Evolutionary conservation across 2,888 invertebrate species (phyloP).

Genomic region (Drosophila anceps): DNA sequence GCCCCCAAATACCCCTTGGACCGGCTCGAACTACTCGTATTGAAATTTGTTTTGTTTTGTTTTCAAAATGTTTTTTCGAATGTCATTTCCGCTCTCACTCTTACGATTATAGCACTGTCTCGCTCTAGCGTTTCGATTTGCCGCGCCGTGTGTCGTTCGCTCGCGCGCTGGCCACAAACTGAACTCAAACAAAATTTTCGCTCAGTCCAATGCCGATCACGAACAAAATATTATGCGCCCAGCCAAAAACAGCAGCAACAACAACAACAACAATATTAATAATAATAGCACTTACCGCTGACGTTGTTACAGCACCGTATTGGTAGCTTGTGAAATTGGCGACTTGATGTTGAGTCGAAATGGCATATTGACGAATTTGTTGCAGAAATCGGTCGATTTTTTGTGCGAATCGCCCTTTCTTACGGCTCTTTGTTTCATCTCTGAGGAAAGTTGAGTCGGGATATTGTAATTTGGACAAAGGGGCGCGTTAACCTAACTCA

Average conservation of each 20-base stretch:
- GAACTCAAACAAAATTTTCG: slow-evolving; percentile 55
- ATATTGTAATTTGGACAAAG: slow-evolving; percentile 31
- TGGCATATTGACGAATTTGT: slow-evolving; percentile 28
- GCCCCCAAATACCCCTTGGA: not conserved
- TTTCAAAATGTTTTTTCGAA: slow-evolving; percentile 22
- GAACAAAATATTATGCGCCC: slow-evolving; percentile 56
- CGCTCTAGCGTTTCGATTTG: slow-evolving; percentile 19
- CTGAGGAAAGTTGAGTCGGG: slow-evolving; percentile 40
- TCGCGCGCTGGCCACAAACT: slow-evolving; percentile 68
- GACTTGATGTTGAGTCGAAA: slow-evolving; percentile 14
- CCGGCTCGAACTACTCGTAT: slow-evolving; percentile 9
- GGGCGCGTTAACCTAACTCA: not conserved
- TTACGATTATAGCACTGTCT: slow-evolving; percentile 26
- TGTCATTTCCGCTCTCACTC: slow-evolving; percentile 26
- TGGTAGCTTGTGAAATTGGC: slow-evolving; percentile 26
- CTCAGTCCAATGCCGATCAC: slow-evolving; percentile 68
- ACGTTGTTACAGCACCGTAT: slow-evolving; percentile 59
- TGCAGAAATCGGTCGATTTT: slow-evolving; percentile 31
- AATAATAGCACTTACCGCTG: slow-evolving; percentile 51
- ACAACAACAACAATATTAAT: slow-evolving; percentile 29
- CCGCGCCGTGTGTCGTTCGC: slow-evolving; percentile 62
- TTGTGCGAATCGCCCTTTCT: slow-evolving; percentile 49
- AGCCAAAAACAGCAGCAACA: slow-evolving; percentile 39
- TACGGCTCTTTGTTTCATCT: slow-evolving; percentile 10
- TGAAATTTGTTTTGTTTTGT: slow-evolving; percentile 11